A percentile compares a stretch with the other conserved stretches of the same genome.
These are phyloP conservation scores for Martes flavigula DNA, from an alignment of 2,797 vertebrate species.

Conservation along the genomic window DNA sequence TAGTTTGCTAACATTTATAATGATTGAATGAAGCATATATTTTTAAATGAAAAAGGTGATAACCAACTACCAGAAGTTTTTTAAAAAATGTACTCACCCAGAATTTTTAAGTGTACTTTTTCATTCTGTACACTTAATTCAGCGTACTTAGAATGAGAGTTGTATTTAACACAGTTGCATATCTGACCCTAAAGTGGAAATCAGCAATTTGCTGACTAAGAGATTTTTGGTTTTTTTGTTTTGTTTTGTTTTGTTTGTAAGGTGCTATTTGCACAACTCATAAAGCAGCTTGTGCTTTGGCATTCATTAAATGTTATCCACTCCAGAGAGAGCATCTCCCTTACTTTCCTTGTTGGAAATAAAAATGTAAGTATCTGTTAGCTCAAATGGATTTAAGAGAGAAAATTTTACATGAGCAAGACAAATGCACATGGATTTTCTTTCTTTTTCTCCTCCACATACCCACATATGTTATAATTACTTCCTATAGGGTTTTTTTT, in stretches of 20 bases:
- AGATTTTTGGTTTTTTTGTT: not conserved
- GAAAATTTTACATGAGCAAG: not conserved
- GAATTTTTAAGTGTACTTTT: not conserved
- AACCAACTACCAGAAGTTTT: not conserved
- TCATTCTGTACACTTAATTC: not conserved
- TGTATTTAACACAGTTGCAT: constrained; percentile 33
- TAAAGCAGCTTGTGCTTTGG: constrained; percentile 44
- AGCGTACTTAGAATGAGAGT: not conserved
- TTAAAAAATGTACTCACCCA: not conserved
- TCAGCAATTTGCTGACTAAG: constrained; percentile 48
- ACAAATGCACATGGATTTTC: constrained; percentile 42
- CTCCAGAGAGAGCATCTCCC: constrained; percentile 52
- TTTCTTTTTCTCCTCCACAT: not conserved
- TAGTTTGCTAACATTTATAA: not conserved
- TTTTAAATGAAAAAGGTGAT: not conserved
- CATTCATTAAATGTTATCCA: constrained; percentile 49
- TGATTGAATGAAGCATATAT: not conserved
- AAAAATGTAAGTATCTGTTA: constrained; percentile 61
- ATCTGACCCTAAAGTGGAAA: constrained; percentile 61
- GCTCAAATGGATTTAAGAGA: constrained; percentile 35
- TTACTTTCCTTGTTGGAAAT: constrained; percentile 59
- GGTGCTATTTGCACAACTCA: constrained; percentile 39
- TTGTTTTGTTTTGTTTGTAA: not conserved
- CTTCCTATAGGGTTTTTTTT: not conserved
- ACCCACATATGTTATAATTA: not conserved